A percentile compares a stretch with the other conserved stretches of the same genome.
These are phyloP conservation scores for Euwallacea similis DNA, from an alignment of 1,140 invertebrate species.

Conservation along the genomic window DNA sequence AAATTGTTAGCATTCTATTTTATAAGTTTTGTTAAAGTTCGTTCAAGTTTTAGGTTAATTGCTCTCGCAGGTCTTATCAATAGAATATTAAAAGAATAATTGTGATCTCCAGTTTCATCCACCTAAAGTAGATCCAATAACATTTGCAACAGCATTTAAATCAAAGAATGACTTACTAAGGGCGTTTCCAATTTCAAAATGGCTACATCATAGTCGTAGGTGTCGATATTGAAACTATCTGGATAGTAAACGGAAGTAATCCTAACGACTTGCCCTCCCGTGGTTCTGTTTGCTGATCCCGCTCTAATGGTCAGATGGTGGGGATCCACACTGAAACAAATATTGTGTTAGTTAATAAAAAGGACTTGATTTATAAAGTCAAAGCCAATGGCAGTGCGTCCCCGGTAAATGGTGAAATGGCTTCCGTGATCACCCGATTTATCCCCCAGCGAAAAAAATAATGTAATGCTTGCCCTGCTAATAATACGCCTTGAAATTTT, in stretches of 20 bases:
- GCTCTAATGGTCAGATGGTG: constrained; percentile 22
- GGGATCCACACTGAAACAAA: constrained; percentile 15
- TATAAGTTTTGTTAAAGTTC: too few relatives aligned
- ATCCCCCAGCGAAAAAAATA: too few relatives aligned
- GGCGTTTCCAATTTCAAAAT: constrained; percentile 13
- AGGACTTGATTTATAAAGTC: not conserved
- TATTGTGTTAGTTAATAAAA: not conserved
- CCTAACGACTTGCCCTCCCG: constrained; percentile 29
- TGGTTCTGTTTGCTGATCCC: constrained; percentile 23
- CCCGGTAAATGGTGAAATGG: too few relatives aligned
- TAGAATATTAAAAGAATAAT: not conserved
- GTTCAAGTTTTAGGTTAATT: too few relatives aligned
- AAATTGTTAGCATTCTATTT: too few relatives aligned
- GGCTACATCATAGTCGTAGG: constrained; percentile 34
- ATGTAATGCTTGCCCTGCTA: too few relatives aligned
- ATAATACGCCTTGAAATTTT: too few relatives aligned
- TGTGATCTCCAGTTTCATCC: too few relatives aligned
- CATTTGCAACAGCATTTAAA: not conserved
- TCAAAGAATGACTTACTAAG: constrained; percentile 14
- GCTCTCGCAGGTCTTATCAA: not conserved
- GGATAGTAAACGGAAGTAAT: constrained; percentile 16
- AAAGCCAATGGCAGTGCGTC: not conserved
- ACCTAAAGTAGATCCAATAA: not conserved
- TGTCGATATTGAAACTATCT: constrained; percentile 27
- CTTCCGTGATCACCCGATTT: too few relatives aligned